Evolutionary conservation across 2,113 vertebrate species (phyloP).

Genomic region (Sturnus vulgaris): DNA sequence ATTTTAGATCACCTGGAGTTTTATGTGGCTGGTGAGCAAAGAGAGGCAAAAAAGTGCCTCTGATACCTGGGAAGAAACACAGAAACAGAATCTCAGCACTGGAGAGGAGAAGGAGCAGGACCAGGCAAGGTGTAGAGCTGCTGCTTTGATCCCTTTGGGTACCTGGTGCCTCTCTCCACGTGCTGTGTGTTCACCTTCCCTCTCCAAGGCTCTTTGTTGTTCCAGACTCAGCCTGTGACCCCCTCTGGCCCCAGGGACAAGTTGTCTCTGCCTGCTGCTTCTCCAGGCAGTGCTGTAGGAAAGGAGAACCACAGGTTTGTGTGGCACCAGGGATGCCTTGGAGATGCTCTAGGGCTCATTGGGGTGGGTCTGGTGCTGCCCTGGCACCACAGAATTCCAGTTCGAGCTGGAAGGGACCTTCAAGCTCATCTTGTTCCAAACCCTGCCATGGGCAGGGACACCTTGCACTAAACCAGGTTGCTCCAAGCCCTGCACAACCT

Average conservation of each 20-base stretch:
- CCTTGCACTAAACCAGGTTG: fast-evolving
- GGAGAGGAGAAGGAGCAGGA: neutral
- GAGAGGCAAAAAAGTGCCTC: neutral
- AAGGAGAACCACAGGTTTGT: neutral
- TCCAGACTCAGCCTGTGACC: neutral
- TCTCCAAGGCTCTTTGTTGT: neutral
- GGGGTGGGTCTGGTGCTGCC: neutral
- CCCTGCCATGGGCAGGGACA: neutral
- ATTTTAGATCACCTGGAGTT: neutral
- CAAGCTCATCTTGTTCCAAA: neutral
- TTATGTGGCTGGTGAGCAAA: neutral
- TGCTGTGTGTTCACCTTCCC: neutral
- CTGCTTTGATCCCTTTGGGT: neutral
- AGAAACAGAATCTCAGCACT: neutral
- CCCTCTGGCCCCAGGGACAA: neutral
- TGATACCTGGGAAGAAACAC: neutral
- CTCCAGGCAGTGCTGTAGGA: neutral
- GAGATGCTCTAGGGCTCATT: neutral
- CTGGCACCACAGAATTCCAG: neutral
- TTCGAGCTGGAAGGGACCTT: neutral
- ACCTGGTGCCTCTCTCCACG: neutral
- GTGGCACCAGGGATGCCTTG: neutral
- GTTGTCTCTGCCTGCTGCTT: neutral
- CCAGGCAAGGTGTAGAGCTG: neutral
- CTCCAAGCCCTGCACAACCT: neutral